Conservation (phyloP, 2,797 vertebrate species). For the Pelodytes ibericus region DNA sequence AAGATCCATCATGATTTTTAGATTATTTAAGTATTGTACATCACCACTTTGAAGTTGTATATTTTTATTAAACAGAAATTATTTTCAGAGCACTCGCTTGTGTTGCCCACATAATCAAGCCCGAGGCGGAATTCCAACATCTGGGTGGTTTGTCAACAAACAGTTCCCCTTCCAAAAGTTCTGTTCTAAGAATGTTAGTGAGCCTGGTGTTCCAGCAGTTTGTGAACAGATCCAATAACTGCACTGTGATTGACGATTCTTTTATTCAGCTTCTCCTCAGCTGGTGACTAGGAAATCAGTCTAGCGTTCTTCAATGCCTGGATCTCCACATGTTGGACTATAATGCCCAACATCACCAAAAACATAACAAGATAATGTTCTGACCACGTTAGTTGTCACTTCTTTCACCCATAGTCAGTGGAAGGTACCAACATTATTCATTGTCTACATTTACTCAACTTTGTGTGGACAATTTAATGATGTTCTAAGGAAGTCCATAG, state of each 20-base stretch:
- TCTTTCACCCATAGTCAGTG: too few relatives aligned
- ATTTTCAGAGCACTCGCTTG: slow-evolving; percentile 3
- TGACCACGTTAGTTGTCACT: too few relatives aligned
- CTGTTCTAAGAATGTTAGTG: slow-evolving; percentile 3
- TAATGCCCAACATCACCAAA: too few relatives aligned
- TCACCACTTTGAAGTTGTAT: slow-evolving; percentile 35
- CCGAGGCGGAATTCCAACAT: slow-evolving; percentile 32
- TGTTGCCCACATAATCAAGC: slow-evolving; percentile 30
- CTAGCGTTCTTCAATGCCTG: too few relatives aligned
- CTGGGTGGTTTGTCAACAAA: slow-evolving; percentile 46
- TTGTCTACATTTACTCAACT: too few relatives aligned
- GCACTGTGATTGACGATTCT: background rate
- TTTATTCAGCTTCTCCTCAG: background rate
- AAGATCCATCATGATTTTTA: slow-evolving; percentile 15
- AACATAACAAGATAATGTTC: too few relatives aligned
- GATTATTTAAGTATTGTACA: slow-evolving; percentile 41
- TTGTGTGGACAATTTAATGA: too few relatives aligned
- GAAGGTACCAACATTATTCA: too few relatives aligned
- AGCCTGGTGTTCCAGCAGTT: background rate
- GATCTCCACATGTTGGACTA: too few relatives aligned
- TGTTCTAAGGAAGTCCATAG: too few relatives aligned
- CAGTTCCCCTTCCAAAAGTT: slow-evolving; percentile 2
- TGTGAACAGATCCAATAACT: background rate
- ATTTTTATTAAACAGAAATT: slow-evolving; percentile 42
- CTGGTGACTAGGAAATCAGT: too few relatives aligned